These are phyloP conservation scores for Sebastes vulpes DNA, from an alignment of 2,797 vertebrate genomes.

Conservation along the genomic window DNA sequence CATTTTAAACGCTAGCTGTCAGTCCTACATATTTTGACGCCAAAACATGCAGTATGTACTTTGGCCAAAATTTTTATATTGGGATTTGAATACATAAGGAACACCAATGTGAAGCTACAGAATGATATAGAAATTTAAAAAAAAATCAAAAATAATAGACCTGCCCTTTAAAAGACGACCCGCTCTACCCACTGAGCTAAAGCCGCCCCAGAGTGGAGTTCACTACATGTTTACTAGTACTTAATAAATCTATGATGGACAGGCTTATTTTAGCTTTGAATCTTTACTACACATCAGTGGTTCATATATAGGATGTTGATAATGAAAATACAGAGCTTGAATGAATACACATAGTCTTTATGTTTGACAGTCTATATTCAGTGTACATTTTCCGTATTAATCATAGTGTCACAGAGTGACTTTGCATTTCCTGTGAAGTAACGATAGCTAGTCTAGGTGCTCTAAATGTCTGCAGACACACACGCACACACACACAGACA, in stretches of 20 bases:
- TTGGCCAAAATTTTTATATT: too few species aligned
- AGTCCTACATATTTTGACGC: too few species aligned
- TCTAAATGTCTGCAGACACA: constrained; percentile 15
- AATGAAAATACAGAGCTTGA: not conserved
- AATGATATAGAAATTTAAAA: too few species aligned
- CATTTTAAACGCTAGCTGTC: too few species aligned
- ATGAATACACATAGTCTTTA: not conserved
- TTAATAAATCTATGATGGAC: not conserved
- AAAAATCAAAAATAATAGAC: too few species aligned
- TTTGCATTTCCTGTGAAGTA: constrained; percentile 23
- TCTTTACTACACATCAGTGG: not conserved
- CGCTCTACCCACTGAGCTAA: too few species aligned
- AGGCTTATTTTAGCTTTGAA: not conserved
- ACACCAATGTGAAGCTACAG: too few species aligned
- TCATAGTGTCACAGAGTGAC: not conserved
- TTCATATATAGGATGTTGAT: not conserved
- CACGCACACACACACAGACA: not conserved
- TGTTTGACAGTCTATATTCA: not conserved
- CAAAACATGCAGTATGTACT: too few species aligned
- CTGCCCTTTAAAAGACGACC: too few species aligned
- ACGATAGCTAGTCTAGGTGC: constrained; percentile 27
- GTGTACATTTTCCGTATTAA: not conserved
- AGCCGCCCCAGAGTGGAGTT: not conserved
- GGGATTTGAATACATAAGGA: too few species aligned
- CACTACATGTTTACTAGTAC: not conserved